These are phyloP conservation scores for Siniperca obscura DNA, from an alignment of 2,797 vertebrate species.

Conservation along the genomic window DNA sequence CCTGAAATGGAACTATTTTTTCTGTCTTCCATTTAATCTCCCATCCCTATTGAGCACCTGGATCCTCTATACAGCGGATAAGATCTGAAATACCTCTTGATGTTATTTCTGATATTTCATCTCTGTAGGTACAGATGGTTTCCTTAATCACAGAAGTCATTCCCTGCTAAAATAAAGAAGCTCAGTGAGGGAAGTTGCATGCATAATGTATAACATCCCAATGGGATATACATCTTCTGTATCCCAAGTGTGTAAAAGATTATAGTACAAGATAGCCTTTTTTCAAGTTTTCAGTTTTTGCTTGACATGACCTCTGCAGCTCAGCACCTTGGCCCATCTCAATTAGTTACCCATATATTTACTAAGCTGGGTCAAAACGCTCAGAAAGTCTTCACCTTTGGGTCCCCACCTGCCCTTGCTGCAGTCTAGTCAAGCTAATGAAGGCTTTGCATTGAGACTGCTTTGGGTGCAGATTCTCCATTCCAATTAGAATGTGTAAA, in stretches of 20 bases:
- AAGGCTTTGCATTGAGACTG: constrained; percentile 75
- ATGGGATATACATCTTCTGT: constrained; percentile 29
- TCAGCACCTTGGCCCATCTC: constrained; percentile 72
- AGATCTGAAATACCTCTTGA: constrained; percentile 53
- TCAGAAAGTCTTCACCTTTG: constrained; percentile 70
- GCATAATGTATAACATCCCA: constrained; percentile 54
- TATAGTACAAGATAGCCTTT: constrained; percentile 39
- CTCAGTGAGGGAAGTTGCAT: constrained; percentile 40
- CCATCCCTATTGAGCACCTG: constrained; percentile 36
- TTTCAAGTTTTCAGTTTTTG: constrained; percentile 67
- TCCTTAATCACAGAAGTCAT: constrained; percentile 66
- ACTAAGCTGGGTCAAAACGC: constrained; percentile 69
- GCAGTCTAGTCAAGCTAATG: constrained; percentile 77
- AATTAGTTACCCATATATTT: constrained; percentile 83
- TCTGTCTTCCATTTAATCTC: constrained; percentile 44
- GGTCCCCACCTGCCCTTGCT: constrained; percentile 65
- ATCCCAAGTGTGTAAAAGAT: constrained; percentile 40
- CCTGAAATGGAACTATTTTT: constrained; percentile 43
- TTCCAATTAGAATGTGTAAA: constrained; percentile 87
- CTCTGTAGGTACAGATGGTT: constrained; percentile 51
- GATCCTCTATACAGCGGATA: constrained; percentile 25
- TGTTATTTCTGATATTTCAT: constrained; percentile 50
- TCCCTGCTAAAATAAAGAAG: constrained; percentile 58
- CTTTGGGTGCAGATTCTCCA: constrained; percentile 69
- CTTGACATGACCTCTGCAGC: constrained; percentile 67